These are phyloP conservation scores for Harpagoxenus sublaevis DNA, from an alignment of 2,888 invertebrate species.

Conservation along the genomic window DNA sequence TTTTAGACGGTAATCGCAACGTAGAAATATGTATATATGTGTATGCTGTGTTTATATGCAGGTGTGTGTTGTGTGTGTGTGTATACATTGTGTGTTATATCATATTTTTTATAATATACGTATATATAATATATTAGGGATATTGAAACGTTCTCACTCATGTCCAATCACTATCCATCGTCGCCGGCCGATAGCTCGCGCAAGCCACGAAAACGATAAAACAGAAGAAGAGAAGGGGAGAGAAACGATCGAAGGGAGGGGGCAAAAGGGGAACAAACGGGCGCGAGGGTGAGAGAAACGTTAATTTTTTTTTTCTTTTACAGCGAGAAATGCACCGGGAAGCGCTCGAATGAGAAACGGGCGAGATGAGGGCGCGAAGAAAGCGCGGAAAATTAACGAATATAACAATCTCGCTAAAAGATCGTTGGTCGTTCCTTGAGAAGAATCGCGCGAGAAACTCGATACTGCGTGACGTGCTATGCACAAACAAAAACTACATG, in stretches of 20 bases:
- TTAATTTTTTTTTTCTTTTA: not conserved
- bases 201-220: conserved; percentile 30
- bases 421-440: conserved; percentile 41
- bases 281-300: conserved; percentile 6
- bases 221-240: not conserved
- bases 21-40: conserved; percentile 65
- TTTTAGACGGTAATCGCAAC: conserved; percentile 68
- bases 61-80: not conserved
- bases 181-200: conserved; percentile 63
- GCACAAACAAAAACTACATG: conserved; percentile 60
- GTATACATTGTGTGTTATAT: conserved; percentile 16
- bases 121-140: conserved; percentile 80
- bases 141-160: conserved; percentile 82
- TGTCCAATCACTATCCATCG: conserved; percentile 81
- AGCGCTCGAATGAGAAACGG: conserved; percentile 26
- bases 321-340: not conserved
- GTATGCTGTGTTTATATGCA: not conserved
- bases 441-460: conserved; percentile 21
- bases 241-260: not conserved
- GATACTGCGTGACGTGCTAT: conserved; percentile 28
- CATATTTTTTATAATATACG: conserved; percentile 50
- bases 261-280: not conserved
- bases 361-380: conserved; percentile 33
- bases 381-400: conserved; percentile 60
- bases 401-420: conserved; percentile 53